A percentile compares a stretch with the other conserved stretches of the same genome.
These are phyloP conservation scores for Trissolcus basalis DNA, from an alignment of 1,140 invertebrate species.

Conservation along the genomic window DNA sequence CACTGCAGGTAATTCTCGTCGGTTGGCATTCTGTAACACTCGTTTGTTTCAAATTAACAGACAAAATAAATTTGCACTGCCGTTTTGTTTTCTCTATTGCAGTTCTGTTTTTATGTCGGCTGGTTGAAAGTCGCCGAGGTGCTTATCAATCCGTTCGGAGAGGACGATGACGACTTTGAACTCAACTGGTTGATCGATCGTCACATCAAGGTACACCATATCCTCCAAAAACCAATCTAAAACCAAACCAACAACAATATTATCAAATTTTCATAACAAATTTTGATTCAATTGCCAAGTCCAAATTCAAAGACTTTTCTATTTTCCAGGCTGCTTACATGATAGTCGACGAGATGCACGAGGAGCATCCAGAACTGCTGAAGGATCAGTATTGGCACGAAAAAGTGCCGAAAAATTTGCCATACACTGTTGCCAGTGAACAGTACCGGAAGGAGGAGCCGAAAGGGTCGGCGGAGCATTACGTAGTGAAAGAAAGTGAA, in stretches of 20 bases:
- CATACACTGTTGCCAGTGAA: constrained; percentile 89
- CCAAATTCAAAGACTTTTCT: too few species aligned
- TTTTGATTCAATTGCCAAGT: too few species aligned
- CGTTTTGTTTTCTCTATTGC: constrained; percentile 57
- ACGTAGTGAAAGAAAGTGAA: constrained; percentile 88
- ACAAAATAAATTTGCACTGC: constrained; percentile 5
- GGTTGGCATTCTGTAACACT: too few species aligned
- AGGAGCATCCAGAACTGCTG: constrained; percentile 90
- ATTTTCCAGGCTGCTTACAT: constrained; percentile 94
- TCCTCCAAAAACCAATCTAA: constrained; percentile 67
- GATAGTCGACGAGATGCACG: constrained; percentile 94
- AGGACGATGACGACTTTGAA: constrained; percentile 88
- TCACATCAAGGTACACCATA: constrained; percentile 83
- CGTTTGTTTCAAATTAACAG: too few species aligned
- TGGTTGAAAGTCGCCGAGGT: constrained; percentile 97
- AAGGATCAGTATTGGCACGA: constrained; percentile 95
- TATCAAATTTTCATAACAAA: not conserved
- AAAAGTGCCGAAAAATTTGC: constrained; percentile 90
- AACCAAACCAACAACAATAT: too few species aligned
- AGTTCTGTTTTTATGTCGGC: constrained; percentile 98
- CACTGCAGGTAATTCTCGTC: constrained; percentile 82
- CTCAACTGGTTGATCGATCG: constrained; percentile 83
- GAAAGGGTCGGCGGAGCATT: constrained; percentile 88
- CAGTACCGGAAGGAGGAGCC: constrained; percentile 88
- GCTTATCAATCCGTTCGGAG: constrained; percentile 85